Base-by-base conservation (phyloP, 2,888 invertebrate species). In the Orthosia incerta region DNA sequence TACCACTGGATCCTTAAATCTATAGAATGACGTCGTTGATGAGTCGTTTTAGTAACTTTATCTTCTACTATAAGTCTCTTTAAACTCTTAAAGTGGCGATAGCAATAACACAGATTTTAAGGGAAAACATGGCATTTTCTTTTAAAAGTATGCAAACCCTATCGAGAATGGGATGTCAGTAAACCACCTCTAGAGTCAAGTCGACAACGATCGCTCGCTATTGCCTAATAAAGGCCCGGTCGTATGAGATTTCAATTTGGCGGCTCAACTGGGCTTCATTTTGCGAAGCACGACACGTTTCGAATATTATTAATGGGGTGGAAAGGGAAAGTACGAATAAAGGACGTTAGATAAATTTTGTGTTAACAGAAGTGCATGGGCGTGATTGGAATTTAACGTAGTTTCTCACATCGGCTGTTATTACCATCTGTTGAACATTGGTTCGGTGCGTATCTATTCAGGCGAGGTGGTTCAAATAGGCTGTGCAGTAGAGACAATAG, bases 201-300 rank as follows among this genome's bases (percentile, higher is more conserved):
- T 89, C 89, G 87, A 88, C 87, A 89, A 86, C 87, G 91, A 92
- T 91, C 91, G 89, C 83, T 88, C 89, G 90, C 87, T 88, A 91
- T 91, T 88, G 92, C 92, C 91, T 92, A 93, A 93, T 94, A 93
- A 93, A 92, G 90, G 89, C 89, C 83, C 83, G 87, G 56, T 81
- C 89, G 89, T 90, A 91, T 90, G 92, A 92, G 91, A 93, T 92
- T 92, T 93, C 93, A 94, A 93, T 93, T 94, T 91, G 88, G 86
- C 77, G 83, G 87, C 80, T 85, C 81, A 79, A 84, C 86, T 75
- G 82, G 86, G 76, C 80, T 84, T 84, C 86, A 78, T 86, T 85
- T 82, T 80, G 79, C 80, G 84, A 83, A 84, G 84, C 79, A 80
- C 73, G 80, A 79, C 86, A 74, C 79, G 84, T 78, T 78, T 62